Percentiles rank a stretch among this genome's conserved stretches.
Conservation (phyloP, 2,888 invertebrate species). For the Phortica okadai region DNA sequence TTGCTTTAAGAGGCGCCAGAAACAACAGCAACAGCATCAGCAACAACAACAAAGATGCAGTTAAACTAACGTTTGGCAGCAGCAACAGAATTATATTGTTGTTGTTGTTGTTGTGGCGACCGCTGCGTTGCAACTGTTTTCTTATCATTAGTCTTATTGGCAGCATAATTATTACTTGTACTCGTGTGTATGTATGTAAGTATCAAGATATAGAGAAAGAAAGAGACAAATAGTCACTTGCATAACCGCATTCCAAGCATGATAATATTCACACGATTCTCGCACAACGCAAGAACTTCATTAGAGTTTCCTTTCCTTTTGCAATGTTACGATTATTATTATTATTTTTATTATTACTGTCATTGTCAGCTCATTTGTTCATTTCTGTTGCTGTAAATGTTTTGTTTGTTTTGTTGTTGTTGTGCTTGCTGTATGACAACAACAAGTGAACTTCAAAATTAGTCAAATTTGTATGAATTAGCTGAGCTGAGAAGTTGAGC, state of each 20-base stretch:
- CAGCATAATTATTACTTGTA: constrained; percentile 1
- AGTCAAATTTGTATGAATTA: too few relatives aligned
- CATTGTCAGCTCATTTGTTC: too few relatives aligned
- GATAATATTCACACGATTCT: neutral
- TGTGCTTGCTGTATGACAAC: too few relatives aligned
- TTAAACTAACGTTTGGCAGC: too few relatives aligned
- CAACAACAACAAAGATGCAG: constrained; percentile 4
- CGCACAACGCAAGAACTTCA: neutral
- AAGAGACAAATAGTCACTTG: neutral
- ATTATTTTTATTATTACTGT: neutral
- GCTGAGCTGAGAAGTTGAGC: too few relatives aligned
- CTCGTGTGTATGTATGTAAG: neutral
- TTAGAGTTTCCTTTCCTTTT: neutral
- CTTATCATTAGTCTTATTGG: constrained; percentile 20
- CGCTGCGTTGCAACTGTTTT: neutral
- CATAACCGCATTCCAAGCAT: constrained; percentile 2
- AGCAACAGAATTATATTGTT: neutral
- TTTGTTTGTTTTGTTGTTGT: too few relatives aligned
- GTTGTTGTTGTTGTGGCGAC: neutral
- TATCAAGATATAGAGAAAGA: neutral
- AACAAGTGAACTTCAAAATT: too few relatives aligned
- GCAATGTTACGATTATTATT: neutral
- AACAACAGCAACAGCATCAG: too few relatives aligned
- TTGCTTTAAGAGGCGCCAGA: too few relatives aligned
- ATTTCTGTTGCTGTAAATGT: too few relatives aligned